A percentile compares a stretch with the other conserved stretches of the same genome.
Conservation (phyloP, 2,888 invertebrate genomes). For the Melitaea athalia region DNA sequence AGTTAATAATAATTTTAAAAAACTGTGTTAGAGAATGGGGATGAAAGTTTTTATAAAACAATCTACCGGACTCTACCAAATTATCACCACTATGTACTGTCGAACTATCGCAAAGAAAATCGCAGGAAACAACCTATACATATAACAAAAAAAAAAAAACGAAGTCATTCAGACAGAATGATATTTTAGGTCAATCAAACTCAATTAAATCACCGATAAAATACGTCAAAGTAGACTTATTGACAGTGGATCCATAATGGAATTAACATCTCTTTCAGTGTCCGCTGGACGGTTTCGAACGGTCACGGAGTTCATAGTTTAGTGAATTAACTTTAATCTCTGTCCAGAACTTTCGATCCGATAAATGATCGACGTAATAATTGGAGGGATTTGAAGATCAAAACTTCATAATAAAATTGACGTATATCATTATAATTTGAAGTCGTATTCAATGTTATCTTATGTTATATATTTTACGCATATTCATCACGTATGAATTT, state of each 20-base stretch:
- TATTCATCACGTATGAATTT: too few species aligned
- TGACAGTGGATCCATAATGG: conserved; percentile 42
- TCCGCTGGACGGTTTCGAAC: not conserved
- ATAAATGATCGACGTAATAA: not conserved
- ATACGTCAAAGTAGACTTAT: conserved; percentile 43
- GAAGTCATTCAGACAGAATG: conserved; percentile 22
- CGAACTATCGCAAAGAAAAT: too few species aligned
- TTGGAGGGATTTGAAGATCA: not conserved
- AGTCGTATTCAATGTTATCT: not conserved
- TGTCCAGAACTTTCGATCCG: not conserved
- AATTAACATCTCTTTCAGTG: conserved; percentile 39
- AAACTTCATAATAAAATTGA: not conserved
- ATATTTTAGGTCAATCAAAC: conserved; percentile 41
- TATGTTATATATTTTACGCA: too few species aligned
- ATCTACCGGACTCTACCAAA: too few species aligned
- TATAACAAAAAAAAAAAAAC: not conserved
- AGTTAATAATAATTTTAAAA: too few species aligned
- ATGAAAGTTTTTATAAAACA: too few species aligned
- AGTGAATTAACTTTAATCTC: conserved; percentile 4
- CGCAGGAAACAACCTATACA: too few species aligned
- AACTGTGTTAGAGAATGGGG: too few species aligned
- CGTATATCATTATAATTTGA: not conserved
- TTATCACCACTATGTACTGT: too few species aligned
- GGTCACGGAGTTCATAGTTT: not conserved
- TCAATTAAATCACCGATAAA: conserved; percentile 46